Evolutionary conservation across 2,797 vertebrate species (phyloP).

Genomic region (Epinephelus malabaricus): DNA sequence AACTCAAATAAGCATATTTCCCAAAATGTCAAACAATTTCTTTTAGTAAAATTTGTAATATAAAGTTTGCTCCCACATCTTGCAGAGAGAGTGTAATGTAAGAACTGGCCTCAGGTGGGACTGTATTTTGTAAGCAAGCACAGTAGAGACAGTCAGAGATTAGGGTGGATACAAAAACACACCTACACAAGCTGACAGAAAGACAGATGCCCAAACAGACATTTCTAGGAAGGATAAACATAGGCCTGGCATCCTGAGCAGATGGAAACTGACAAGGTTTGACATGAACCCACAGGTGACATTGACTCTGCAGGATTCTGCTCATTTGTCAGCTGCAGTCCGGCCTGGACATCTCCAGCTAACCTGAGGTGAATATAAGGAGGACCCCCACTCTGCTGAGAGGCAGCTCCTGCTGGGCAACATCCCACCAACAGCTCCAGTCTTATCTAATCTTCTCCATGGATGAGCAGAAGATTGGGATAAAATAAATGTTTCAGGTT

Average conservation of each 20-base stretch:
- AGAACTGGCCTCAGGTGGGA: slow-evolving; percentile 2
- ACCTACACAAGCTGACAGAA: slow-evolving; percentile 34
- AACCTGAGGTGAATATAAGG: slow-evolving; percentile 21
- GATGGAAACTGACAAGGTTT: slow-evolving; percentile 55
- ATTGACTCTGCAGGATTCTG: slow-evolving; percentile 43
- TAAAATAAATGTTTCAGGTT: not conserved
- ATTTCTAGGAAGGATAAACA: slow-evolving; percentile 50
- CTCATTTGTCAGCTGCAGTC: slow-evolving; percentile 61
- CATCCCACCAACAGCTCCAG: slow-evolving; percentile 26
- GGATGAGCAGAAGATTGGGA: slow-evolving; percentile 11
- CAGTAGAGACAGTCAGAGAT: slow-evolving; percentile 10
- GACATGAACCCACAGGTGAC: slow-evolving; percentile 53
- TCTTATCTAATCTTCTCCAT: slow-evolving; percentile 18
- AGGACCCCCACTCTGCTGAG: slow-evolving; percentile 25
- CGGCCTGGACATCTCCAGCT: slow-evolving; percentile 19
- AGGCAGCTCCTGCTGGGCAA: slow-evolving; percentile 5
- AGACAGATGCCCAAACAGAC: slow-evolving; percentile 46
- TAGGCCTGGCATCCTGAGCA: slow-evolving; percentile 32
- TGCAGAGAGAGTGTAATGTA: not conserved
- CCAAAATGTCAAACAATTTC: not conserved
- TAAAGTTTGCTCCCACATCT: not conserved
- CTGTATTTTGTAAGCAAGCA: slow-evolving; percentile 1
- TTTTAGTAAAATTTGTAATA: not conserved
- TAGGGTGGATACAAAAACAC: slow-evolving; percentile 20
- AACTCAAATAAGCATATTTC: not conserved